Base-by-base conservation (phyloP, 2,797 vertebrate genomes). In the Oreochromis mossambicus region DNA sequence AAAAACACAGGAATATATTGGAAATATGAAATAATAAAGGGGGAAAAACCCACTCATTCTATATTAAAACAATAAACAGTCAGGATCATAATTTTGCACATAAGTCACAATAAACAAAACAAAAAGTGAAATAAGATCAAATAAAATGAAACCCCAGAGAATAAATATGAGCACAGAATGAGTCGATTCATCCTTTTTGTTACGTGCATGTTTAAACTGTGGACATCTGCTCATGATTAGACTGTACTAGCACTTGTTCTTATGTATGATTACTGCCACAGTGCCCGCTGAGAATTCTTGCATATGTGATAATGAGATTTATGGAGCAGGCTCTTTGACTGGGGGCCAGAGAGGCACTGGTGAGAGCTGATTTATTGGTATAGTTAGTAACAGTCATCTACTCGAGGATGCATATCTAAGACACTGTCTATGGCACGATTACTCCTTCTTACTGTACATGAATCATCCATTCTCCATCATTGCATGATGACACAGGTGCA, bases 1-100 rank as follows among this genome's bases (percentile, higher is more conserved):
- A 38, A 41, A 66, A 66, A 66, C 11, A 66, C n/a, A 21, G 61
- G 34, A 66, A 66, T 36, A 0, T 66, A 38, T 38, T 1, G 2
- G 61, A 13, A 38, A 38, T 66, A 21, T 66, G 34, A 34, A 1
- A 58, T 58, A 58, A 58, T 29, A 8, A 56, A 15, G 17, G 13
- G 46, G 4, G 2, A 61, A 11, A 58, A 34, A 11, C 0, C 0
- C 34, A 36, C 48, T 5, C 8, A 8, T 50, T 19, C 48, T 51
- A n/a, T 52, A 21, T 52, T 52, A 52, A 21, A 21, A 52, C n/a
- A 21, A 54, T 6, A 54, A 70, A 43, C 38, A 26, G 63, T 11
- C 38, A 43, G 36, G 12, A 8, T 66, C 63, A 4, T 24, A 10
- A 26, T 7, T 75, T 13, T 8, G 43, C 17, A 75, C 70, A 1